Evolutionary conservation across 2,797 vertebrate genomes (phyloP), one percentile per base, ranked within the genome.

Genomic region (Poeciliopsis infans): DNA sequence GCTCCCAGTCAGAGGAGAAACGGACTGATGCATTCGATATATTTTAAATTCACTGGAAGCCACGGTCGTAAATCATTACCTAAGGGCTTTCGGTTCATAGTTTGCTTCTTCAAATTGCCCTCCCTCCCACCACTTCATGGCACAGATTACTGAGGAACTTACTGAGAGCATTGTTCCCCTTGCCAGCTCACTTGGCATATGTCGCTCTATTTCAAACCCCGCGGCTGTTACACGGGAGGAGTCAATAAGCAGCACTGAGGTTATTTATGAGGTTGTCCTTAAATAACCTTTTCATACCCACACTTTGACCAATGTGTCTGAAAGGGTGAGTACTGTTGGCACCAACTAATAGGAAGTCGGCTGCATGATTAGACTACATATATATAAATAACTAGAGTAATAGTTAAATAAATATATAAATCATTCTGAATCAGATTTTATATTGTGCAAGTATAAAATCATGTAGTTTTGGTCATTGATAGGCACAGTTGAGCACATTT

Each of bases 251-350:
- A 85, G 86, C 83, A 84, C 88, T 94, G 83, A 89, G 89, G 93
- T 91, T 91, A 93, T 95, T 94, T 95, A 95, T 91, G 91, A 95
- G 90, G 83, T 78, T 93, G 93, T 93, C 93, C 92, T 95, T 88
- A 95, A 92, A 93, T 88, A 96, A 93, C 94, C 93, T 91, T 75
- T 77, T 87, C 87, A 86, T 87, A 91, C 93, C 92, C 91, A 88
- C 88, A 85, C 77, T 88, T 88, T 91, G 91, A 92, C 88, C 88
- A 89, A 91, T 86, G 81, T 81, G 83, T 88, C 87, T 88, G 90
- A 94, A 90, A 85, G 83, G 83, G 83, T 87, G 86, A 86, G 72
- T 88, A 31, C 78, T 83, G 85, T 76, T 91, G 91, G 88, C 94
- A 87, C 83, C 81, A 25, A 51, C 85, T 86, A 88, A 86, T 87